A percentile compares a stretch with the other conserved stretches of the same genome.
These are phyloP conservation scores for Melanophora roralis DNA, from an alignment of 2,888 invertebrate genomes.

Conservation along the genomic window DNA sequence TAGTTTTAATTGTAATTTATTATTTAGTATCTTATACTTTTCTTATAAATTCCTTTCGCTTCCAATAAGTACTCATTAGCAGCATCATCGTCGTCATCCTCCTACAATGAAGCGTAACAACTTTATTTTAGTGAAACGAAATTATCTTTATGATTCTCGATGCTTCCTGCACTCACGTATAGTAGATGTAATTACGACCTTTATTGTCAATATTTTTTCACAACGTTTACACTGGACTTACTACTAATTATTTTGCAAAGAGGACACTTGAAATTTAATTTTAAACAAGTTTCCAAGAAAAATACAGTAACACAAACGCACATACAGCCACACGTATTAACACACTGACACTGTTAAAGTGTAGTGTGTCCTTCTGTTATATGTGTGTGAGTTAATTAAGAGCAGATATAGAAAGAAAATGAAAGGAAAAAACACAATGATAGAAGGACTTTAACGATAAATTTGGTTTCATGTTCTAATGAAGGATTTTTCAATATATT, in stretches of 20 bases:
- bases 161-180: neutral
- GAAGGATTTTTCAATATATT: no score
- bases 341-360: neutral
- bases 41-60: neutral
- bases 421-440: neutral
- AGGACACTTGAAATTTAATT: constrained; percentile 54
- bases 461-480: no score
- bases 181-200: constrained; percentile 49
- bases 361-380: constrained; percentile 2
- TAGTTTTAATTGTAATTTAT: constrained; percentile 35
- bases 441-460: neutral
- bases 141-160: constrained; percentile 19
- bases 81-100: neutral
- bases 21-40: constrained; percentile 7
- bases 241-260: constrained; percentile 56
- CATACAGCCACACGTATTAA: neutral
- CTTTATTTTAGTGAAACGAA: constrained; percentile 31
- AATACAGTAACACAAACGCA: neutral
- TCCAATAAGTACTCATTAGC: neutral
- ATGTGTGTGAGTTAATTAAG: constrained; percentile 12
- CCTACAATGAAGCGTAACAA: constrained; percentile 23
- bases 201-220: constrained; percentile 59
- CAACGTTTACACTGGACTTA: constrained; percentile 55
- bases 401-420: neutral
- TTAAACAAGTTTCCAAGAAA: constrained; percentile 33